Conservation (phyloP, 2,113 vertebrate species). For the Bucco capensis region DNA sequence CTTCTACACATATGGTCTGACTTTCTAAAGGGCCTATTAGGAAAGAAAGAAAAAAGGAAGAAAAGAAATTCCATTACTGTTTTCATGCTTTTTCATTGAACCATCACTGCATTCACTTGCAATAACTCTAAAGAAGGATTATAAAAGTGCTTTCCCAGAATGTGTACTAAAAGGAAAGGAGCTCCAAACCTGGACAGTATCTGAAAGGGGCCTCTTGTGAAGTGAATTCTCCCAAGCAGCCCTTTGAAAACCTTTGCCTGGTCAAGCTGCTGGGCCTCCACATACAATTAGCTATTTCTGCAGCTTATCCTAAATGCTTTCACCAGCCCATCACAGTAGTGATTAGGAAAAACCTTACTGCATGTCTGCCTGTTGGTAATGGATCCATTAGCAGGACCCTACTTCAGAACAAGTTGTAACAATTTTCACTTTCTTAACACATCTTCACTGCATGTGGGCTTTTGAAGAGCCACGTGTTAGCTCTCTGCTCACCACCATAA, state of each 20-base stretch:
- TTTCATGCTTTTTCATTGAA: conserved; percentile 54
- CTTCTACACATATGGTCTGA: conserved; percentile 32
- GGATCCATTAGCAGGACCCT: conserved; percentile 5
- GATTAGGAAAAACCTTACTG: neutral
- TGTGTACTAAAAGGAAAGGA: conserved; percentile 18
- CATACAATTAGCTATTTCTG: conserved; percentile 35
- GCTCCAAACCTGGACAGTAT: conserved; percentile 32
- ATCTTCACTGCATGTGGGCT: conserved; percentile 8
- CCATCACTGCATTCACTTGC: neutral
- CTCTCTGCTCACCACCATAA: neutral
- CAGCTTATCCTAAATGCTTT: conserved; percentile 5
- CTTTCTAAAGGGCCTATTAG: conserved; percentile 48
- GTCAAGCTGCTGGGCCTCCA: conserved; percentile 10
- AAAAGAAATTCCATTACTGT: conserved; percentile 50
- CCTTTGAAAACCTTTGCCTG: conserved; percentile 35
- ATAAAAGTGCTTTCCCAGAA: conserved; percentile 37
- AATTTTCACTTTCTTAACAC: conserved; percentile 37
- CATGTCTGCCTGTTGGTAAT: neutral
- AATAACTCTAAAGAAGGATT: conserved; percentile 46
- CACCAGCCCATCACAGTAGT: neutral
- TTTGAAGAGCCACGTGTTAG: neutral
- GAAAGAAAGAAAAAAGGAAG: neutral
- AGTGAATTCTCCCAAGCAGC: conserved; percentile 27
- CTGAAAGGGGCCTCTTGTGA: conserved; percentile 53
- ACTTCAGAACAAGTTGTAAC: conserved; percentile 31